Evolutionary conservation across 2,113 vertebrate genomes (phyloP), one percentile per base, ranked within the genome.

Genomic region (Raphicerus campestris): DNA sequence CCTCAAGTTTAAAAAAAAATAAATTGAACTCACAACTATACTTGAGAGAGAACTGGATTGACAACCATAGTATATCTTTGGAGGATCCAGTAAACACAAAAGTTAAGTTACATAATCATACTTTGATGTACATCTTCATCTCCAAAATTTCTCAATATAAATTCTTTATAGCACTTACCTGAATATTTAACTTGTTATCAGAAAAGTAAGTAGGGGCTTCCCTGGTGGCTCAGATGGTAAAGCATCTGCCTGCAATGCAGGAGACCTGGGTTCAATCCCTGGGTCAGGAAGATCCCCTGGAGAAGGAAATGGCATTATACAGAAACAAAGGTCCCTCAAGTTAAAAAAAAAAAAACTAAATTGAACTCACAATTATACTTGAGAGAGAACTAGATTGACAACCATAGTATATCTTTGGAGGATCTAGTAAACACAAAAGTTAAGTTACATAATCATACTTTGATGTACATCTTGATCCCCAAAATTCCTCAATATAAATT

Each of bases 131-230:
- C 28, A 96, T 32, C 17, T 92, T 89, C 13, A 39, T 47, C 90
- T 73, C 56, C n/a, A 42, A 92, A 94, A 78, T 73, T 83, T 35
- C 58, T 87, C 83, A 56, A 2, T 87, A 73, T 92, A 86, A 78
- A 87, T 78, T 96, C 87, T 95, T 95, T 35, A 82, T 83, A 92
- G 49, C n/a, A 91, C 28, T 87, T 87, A 89, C 22, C 47, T 70
- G 28, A 61, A 56, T 26, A 95, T 89, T 78, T 93, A n/a, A 86
- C 24, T 51, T 92, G 26, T 11, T 91, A 81, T 32, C 51, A 93
- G 66, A 81, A 96, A 89, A 87, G 15, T 86, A 85, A 63, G 9
- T 51, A 39, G 19, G 55, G 55, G 55, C 55, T 22, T 55, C 55
- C 55, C 55, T 55, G 20, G 55, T 55, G 20, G 55, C 20, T 55